Base-by-base conservation (phyloP, 30 jellyfish, hydroid and myxozoan genomes). In the Euphysa ruthae region DNA sequence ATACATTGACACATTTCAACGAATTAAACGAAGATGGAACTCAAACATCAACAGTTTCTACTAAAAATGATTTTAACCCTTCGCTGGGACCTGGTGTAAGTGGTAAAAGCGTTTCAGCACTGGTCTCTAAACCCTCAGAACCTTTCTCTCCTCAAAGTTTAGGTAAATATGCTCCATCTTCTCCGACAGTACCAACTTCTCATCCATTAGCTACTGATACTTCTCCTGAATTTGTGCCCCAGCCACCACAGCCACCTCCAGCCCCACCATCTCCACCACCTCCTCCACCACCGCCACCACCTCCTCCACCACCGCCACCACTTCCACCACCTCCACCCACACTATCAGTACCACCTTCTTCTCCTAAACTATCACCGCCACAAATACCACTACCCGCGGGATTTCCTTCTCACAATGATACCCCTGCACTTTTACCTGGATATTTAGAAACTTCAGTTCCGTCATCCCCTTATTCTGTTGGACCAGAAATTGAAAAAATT, bases 281-380 rank as follows among this genome's bases (percentile, higher is more conserved):
- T 25, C 26, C 63, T 51, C 75, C 89, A 15, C 69, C 69, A 4
- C 6, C 6, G 6, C 55, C 54, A 12, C 76, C 78, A n/a, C 72
- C 76, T 0, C 77, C 60, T n/a, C 28, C 60, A 2, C 23, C 23
- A 5, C 60, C 60, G 18, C 60, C 60, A 2, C 28, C 28, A 8
- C 23, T n/a, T 10, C 18, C 60, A n/a, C 18, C 18, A 8, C 18
- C 18, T 5, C 60, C 23, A 46, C 6, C 18, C 23, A n/a, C 23
- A n/a, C 23, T 46, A 2, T 25, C 60, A 0, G 75, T 75, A 25
- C 79, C 66, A 21, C 85, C 93, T 23, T 70, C 87, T 4, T 68
- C 77, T 7, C 83, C 77, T 1, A 63, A 64, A 25, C 75, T 69
- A 19, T 58, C 74, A 1, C 69, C 88, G 20, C 38, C 78, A 27